phyloP scores from a whole-genome alignment of 2,797 vertebrate genomes.

The Limnodromus scolopaceus region DNA sequence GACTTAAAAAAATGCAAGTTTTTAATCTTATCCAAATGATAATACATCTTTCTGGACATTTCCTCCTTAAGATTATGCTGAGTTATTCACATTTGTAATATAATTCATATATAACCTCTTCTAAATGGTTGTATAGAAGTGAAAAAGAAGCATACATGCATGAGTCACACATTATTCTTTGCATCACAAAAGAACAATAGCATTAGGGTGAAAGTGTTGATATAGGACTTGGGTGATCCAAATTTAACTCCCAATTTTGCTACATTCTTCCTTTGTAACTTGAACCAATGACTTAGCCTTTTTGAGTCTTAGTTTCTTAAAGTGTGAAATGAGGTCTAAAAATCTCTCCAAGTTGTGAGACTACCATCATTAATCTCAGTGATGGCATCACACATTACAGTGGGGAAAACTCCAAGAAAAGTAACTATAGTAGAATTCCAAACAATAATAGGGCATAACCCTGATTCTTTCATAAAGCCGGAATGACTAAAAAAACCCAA shows the following conservation, averaged over 20 bases:
- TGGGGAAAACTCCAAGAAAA: background rate
- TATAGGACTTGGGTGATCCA: background rate
- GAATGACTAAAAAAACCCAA: background rate
- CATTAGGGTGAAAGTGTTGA: background rate
- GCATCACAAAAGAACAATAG: background rate
- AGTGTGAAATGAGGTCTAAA: background rate
- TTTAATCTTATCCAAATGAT: background rate
- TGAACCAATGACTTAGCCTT: background rate
- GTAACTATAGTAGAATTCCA: background rate
- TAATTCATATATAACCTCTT: background rate
- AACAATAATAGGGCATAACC: background rate
- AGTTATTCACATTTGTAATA: background rate
- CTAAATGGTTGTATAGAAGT: background rate
- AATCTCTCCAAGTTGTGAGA: background rate
- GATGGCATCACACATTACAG: background rate
- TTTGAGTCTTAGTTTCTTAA: background rate
- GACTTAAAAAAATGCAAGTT: background rate
- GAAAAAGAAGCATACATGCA: background rate
- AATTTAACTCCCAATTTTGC: background rate
- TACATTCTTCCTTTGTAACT: background rate
- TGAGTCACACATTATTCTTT: background rate
- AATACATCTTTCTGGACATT: background rate
- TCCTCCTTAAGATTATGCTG: background rate
- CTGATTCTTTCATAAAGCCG: background rate
- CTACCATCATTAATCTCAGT: background rate